A percentile compares a stretch with the other conserved stretches of the same genome.
These are phyloP conservation scores for Notodonta dromedarius DNA, from an alignment of 2,888 invertebrate species.

Conservation along the genomic window DNA sequence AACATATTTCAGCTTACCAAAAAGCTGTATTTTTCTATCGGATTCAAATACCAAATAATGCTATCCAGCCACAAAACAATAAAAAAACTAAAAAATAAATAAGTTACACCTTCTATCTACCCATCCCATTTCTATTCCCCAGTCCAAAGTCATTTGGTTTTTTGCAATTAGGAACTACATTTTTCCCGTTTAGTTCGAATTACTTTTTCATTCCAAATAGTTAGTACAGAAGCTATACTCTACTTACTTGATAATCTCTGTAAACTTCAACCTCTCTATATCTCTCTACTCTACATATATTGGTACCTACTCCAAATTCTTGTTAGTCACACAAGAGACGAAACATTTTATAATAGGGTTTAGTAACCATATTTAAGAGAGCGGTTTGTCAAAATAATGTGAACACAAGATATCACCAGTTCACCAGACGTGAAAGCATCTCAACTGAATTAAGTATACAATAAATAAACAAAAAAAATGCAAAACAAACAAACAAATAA, in stretches of 20 bases:
- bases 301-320: too few species aligned
- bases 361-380: not conserved
- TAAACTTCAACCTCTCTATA: too few species aligned
- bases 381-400: constrained; percentile 12
- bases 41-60: too few species aligned
- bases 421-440: constrained; percentile 1
- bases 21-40: too few species aligned
- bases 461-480: constrained; percentile 41
- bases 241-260: too few species aligned
- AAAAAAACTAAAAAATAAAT: too few species aligned
- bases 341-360: too few species aligned
- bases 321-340: too few species aligned
- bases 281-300: too few species aligned
- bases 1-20: too few species aligned
- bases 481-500: constrained; percentile 59
- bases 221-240: constrained; percentile 7
- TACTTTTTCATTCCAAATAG: constrained; percentile 47
- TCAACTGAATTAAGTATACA: constrained; percentile 25
- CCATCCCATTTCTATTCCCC: constrained; percentile 33
- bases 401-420: not conserved
- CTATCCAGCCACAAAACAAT: too few species aligned
- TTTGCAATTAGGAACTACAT: constrained; percentile 47
- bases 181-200: constrained; percentile 53
- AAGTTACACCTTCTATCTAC: too few species aligned
- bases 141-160: constrained; percentile 10